A percentile compares a stretch with the other conserved stretches of the same genome.
Conservation (phyloP, 2,797 vertebrate genomes). For the Streptopelia turtur region DNA sequence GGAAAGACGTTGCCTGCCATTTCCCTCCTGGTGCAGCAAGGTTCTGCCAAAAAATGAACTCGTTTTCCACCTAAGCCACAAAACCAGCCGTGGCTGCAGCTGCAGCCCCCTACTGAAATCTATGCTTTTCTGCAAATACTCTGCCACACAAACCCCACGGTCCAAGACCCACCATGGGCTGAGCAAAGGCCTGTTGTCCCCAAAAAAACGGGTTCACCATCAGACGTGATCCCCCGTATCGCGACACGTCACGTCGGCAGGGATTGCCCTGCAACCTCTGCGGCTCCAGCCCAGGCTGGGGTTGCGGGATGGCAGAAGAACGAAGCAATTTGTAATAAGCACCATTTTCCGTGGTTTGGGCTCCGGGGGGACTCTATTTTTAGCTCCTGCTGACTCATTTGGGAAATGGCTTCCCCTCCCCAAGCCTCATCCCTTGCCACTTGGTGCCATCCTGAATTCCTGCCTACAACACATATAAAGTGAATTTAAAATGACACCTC, state of each 20-base stretch:
- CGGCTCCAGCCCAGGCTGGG: fast-evolving
- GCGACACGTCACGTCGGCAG: fast-evolving
- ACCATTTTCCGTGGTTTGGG: neutral
- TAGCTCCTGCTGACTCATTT: conserved; percentile 34
- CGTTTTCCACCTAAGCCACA: neutral
- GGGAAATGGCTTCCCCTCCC: neutral
- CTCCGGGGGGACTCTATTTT: neutral
- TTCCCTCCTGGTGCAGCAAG: fast-evolving
- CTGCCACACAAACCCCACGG: fast-evolving
- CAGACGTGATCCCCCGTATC: neutral
- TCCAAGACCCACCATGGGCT: neutral
- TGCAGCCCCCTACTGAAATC: neutral
- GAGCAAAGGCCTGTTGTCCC: neutral
- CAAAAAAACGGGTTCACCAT: fast-evolving
- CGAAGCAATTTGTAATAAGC: neutral
- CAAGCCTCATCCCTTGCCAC: neutral
- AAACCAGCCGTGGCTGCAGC: fast-evolving
- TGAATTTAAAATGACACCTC: neutral
- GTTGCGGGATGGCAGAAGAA: neutral
- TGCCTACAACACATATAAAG: fast-evolving
- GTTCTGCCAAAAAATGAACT: neutral
- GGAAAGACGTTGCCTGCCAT: fast-evolving
- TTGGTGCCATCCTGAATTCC: neutral
- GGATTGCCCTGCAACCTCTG: neutral
- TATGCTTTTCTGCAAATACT: fast-evolving